A percentile compares a stretch with the other conserved stretches of the same genome.
Evolutionary conservation across 2,888 invertebrate genomes (phyloP).

Genomic region (Eucriotettix oculatus): DNA sequence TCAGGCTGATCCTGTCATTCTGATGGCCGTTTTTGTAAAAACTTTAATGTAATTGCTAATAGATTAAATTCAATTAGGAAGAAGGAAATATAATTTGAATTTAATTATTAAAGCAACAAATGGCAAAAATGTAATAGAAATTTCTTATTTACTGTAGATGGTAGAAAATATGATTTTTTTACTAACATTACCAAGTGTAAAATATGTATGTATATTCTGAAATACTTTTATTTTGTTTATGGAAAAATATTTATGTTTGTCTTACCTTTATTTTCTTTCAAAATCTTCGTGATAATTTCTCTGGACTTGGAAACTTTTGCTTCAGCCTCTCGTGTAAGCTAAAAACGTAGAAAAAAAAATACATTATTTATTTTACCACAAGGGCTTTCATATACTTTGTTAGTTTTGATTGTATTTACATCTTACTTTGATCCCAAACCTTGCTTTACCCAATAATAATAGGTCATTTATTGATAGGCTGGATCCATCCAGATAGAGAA

Average conservation of each 20-base stretch:
- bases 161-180: too few relatives aligned
- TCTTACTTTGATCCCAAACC: conserved; percentile 33
- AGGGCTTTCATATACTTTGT: background rate
- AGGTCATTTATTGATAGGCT: conserved; percentile 37
- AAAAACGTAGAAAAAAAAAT: background rate
- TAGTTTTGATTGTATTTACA: background rate
- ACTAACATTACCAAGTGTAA: too few relatives aligned
- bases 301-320: conserved; percentile 33
- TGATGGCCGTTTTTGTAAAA: too few relatives aligned
- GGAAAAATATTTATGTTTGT: background rate
- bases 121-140: too few relatives aligned
- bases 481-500: conserved; percentile 36
- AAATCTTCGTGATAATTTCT: conserved; percentile 36
- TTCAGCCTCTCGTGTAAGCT: conserved; percentile 30
- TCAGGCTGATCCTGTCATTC: too few relatives aligned
- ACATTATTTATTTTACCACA: background rate
- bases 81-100: background rate
- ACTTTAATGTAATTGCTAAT: background rate
- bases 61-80: background rate
- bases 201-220: too few relatives aligned
- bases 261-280: conserved; percentile 38
- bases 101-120: background rate
- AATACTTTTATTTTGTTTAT: background rate
- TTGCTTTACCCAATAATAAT: conserved; percentile 34
- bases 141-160: too few relatives aligned